Conservation (phyloP, 2,113 vertebrate species). For the Notiomystis cincta region DNA sequence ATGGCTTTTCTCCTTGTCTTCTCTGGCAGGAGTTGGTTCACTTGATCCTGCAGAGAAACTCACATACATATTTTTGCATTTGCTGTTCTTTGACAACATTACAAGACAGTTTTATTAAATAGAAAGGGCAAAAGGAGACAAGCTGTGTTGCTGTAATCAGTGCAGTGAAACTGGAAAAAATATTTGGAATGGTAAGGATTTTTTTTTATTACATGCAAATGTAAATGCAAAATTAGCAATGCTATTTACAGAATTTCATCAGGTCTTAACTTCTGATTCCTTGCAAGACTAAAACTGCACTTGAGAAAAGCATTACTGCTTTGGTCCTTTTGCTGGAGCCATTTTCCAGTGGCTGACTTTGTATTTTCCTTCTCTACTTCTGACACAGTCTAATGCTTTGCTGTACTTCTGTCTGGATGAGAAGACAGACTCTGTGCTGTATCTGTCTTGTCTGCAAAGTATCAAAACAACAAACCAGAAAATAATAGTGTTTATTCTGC, state of each 20-base stretch:
- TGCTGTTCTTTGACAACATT: neutral
- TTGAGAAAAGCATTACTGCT: neutral
- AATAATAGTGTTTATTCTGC: neutral
- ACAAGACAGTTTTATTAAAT: neutral
- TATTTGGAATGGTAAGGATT: neutral
- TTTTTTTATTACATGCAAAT: neutral
- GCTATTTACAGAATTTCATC: neutral
- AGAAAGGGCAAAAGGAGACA: neutral
- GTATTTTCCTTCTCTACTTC: neutral
- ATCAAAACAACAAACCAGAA: neutral
- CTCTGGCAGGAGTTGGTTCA: neutral
- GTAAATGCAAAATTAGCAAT: neutral
- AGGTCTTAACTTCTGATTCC: neutral
- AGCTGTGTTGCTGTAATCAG: neutral
- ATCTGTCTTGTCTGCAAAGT: neutral
- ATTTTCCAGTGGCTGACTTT: neutral
- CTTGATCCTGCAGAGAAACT: neutral
- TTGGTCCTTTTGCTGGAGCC: neutral
- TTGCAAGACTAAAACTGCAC: neutral
- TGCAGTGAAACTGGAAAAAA: neutral
- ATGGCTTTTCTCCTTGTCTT: neutral
- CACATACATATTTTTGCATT: neutral
- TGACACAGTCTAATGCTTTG: neutral
- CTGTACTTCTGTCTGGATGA: neutral
- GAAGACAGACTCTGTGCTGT: neutral